Base-by-base conservation (phyloP, 2,113 vertebrate species). In the Eptesicus fuscus region DNA sequence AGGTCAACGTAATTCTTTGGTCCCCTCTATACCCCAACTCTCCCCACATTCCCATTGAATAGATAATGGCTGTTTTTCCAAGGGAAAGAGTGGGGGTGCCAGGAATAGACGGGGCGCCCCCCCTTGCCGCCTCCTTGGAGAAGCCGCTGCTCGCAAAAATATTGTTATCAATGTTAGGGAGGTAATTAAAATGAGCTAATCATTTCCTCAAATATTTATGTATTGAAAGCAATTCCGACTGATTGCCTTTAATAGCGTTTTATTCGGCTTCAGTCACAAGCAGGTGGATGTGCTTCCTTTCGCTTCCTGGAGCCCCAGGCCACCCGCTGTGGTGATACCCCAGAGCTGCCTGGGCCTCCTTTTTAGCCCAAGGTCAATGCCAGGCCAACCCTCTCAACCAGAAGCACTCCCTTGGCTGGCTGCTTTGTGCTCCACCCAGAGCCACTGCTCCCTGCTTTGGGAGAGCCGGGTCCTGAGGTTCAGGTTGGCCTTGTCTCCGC, bases 181-280 rank as follows among this genome's bases (percentile, higher is more conserved):
- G 95, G 96, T 94, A 96, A 97, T 98, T 97, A 97, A 97, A 97
- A 92, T 93, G 97, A 97, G 93, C 93, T 87, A 96, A 98, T 98
- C 96, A 98, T 98, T 98, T 97, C 79, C 91, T 89, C 47, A 95
- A 98, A 96, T 77, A 56, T 97, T 97, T 94, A 96, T 96, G 96
- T 95, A 97, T 96, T 96, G 94, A 93, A 96, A 93, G 95, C 51
- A 92, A 98, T 97, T 98, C 91, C 10, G 35, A 92, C 97, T 97
- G 96, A 97, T 97, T 97, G 96, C 96, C 95, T 96, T 96, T 95
- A 96, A 94, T 84, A 95, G 95, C 23, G 18, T 95, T 97, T 96
- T 95, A 94, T 94, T 96, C 94, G 77, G 89, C 95, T 93, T 96
- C 71, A 0, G 28, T 25, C 69, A 93, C 69, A 87, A 96, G 90